Evolutionary conservation across 2,797 vertebrate species (phyloP), one percentile per base, ranked within the genome.

Genomic region (Falco rusticolus): DNA sequence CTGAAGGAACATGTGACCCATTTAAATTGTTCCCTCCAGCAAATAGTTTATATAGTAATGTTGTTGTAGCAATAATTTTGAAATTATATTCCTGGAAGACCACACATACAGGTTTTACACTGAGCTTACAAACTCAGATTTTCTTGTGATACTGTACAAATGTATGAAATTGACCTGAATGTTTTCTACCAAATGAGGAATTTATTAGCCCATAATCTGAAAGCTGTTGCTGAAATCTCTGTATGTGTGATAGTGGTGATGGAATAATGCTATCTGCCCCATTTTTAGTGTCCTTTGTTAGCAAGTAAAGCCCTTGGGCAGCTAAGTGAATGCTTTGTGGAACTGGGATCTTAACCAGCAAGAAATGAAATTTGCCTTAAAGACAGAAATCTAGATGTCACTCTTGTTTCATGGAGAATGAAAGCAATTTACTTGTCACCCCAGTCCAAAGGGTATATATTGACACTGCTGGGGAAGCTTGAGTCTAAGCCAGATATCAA

Each of bases 191-290:
- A 87, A 93, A 93, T 47, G 83, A 31, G 65, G 47, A 60, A 8
- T 86, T 91, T 63, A 47, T 91, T 87, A 83, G 39, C 54, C 37
- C 45, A 34, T 57, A 69, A 79, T 81, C 79, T 91, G 59, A 93
- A 95, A 94, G 64, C 47, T 60, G 63, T 66, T 88, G 31, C 70
- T 93, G 26, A 81, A 57, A 89, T 94, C 88, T 90, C 39, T 72
- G 4, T 57, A 28, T 22, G 85, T 92, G 53, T 72, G 81, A 56
- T 48, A 70, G 50, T 85, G 43, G 14, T 54, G 47, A 74, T 7
- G 7, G 33, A 78, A 56, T 60, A 92, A 59, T 48, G 10, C 6
- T 22, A 17, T 6, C 3, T 70, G 19, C 13, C 37, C 21, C 2
- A n/a, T 51, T 82, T 87, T 79, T 71, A 22, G 37, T 31, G 31